Base-by-base conservation (phyloP, 2,888 invertebrate species). In the Suillia variegata region DNA sequence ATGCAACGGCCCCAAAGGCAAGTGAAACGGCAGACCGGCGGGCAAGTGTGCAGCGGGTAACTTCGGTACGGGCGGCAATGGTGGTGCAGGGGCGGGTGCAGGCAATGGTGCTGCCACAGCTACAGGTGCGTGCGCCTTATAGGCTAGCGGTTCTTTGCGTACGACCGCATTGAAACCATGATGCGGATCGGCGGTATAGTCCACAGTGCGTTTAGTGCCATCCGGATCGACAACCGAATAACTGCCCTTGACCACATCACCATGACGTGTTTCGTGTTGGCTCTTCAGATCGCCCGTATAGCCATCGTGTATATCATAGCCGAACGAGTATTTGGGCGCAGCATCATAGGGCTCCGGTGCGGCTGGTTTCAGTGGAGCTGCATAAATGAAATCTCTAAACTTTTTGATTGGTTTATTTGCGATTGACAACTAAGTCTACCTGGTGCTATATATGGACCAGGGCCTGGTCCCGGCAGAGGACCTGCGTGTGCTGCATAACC, bases 181-280 rank as follows among this genome's bases (percentile, higher is more conserved):
- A 62, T 83, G 76, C n/a, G 83, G 81, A 71, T 84, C 84, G 34
- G 84, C 84, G 1, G 82, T 83, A 73, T 87, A 87, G 66, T 88
- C 87, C 0, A 88, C 88, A 26, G 85, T 87, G 66, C 88, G 85
- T 75, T 85, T 85, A 57, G 85, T 86, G 68, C 88, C 88, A 73
- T 88, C 88, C 22, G 88, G 85, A 67, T 85, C 84, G 21, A 79
- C 76, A 8, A 85, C 74, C 6, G 84, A 84, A 70, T 84, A 85
- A 65, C 82, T 86, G 77, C 82, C 87, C 75, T 85, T 85, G 48
- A 88, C 88, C 67, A 84, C 84, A 80, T 87, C 87, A n/a, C 88
- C 88, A 64, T 83, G 82, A 62, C 88, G 86, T 61, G 85, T 85
- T 82, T 88, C 88, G 65, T 86, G 85, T 80, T 88, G 88, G 31